These are phyloP conservation scores for Pseudoips prasinana DNA, from an alignment of 2,888 invertebrate genomes.

Conservation along the genomic window DNA sequence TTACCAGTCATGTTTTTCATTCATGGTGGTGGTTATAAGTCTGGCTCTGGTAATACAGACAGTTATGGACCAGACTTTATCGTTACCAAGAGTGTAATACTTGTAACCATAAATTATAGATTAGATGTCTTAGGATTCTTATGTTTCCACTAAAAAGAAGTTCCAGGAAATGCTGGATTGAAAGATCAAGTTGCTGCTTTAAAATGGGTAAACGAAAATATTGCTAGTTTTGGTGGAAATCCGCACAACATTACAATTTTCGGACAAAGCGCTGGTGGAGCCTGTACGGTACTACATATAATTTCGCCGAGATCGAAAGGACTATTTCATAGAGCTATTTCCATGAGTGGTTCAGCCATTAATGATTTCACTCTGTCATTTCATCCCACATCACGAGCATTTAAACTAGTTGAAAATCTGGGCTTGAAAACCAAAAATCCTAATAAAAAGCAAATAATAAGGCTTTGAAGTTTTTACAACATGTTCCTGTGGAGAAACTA, in stretches of 20 bases:
- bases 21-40: conserved; percentile 49
- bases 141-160: conserved; percentile 42
- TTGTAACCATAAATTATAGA: conserved; percentile 55
- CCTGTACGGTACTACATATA: conserved; percentile 36
- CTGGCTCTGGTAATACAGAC: conserved; percentile 44
- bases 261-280: conserved; percentile 51
- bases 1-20: conserved; percentile 54
- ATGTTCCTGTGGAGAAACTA: conserved; percentile 40
- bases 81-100: conserved; percentile 41
- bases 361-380: conserved; percentile 48
- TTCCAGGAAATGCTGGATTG: conserved; percentile 51
- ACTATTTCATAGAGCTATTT: conserved; percentile 42
- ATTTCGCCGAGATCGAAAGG: conserved; percentile 51
- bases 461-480: conserved; percentile 49
- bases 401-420: conserved; percentile 44
- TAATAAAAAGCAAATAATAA: too few species aligned
- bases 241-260: conserved; percentile 46
- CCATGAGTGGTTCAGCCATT: conserved; percentile 45
- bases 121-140: conserved; percentile 47
- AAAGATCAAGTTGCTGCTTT: conserved; percentile 51
- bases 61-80: conserved; percentile 53
- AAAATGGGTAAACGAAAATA: conserved; percentile 46
- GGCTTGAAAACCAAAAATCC: conserved; percentile 46
- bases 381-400: conserved; percentile 41
- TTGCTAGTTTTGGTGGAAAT: conserved; percentile 46